These are phyloP conservation scores for Riptortus pedestris DNA, from an alignment of 1,140 invertebrate species.

Conservation along the genomic window DNA sequence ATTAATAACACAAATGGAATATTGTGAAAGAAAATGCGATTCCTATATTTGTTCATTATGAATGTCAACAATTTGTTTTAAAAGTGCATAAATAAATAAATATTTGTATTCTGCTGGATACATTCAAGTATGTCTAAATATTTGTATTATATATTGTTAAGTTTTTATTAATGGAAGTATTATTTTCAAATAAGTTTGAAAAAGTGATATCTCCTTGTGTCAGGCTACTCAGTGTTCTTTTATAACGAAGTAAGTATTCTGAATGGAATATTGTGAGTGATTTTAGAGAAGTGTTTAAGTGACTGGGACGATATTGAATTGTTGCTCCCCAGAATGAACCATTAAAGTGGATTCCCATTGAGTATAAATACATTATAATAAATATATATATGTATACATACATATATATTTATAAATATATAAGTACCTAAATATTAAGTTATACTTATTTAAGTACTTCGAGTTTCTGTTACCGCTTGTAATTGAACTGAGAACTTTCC, in stretches of 20 bases:
- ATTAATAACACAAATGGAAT: too few relatives aligned
- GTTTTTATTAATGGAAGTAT: conserved; percentile 2
- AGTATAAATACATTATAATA: conserved; percentile 21
- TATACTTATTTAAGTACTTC: conserved; percentile 19
- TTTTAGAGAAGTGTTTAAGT: conserved; percentile 9
- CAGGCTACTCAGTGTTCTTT: not conserved
- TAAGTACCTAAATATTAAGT: conserved; percentile 23
- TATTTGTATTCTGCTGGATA: too few relatives aligned
- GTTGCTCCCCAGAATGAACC: conserved; percentile 23
- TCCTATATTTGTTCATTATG: not conserved
- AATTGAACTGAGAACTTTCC: conserved; percentile 28
- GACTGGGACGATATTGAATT: conserved; percentile 20
- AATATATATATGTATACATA: conserved; percentile 14
- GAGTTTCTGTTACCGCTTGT: conserved; percentile 23
- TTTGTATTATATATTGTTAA: not conserved
- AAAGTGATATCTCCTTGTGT: not conserved
- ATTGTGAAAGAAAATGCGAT: too few relatives aligned
- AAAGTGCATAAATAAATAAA: conserved; percentile 4
- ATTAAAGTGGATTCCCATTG: conserved; percentile 24
- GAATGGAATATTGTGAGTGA: not conserved
- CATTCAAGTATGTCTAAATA: too few relatives aligned
- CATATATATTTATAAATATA: conserved; percentile 20
- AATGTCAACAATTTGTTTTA: conserved; percentile 8
- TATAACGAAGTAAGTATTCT: not conserved
- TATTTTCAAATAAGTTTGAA: not conserved